Evolutionary conservation across 2,888 invertebrate genomes (phyloP), one percentile per base, ranked within the genome.

Genomic region (Brenthis hecate): DNA sequence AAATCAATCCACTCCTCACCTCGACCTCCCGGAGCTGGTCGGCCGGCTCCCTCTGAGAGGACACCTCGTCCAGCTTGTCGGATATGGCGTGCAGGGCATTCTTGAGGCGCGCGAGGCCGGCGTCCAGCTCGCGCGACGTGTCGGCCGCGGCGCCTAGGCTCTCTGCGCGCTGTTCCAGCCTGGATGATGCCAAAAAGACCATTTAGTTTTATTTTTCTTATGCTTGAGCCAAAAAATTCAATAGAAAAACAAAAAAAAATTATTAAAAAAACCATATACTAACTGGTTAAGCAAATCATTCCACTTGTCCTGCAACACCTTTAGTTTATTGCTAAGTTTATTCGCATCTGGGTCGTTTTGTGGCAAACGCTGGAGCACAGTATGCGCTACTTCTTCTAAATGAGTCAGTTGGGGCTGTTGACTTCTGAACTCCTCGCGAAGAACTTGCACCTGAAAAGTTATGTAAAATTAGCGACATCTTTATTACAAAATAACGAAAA

Each of bases 391-490:
- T 75, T 96, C 96, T 76, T 97, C 95, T 74, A 99, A 93, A 82
- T 98, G 97, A 71, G 96, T 95, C 71, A 99, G 90, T 77, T 98
- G 97, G 0, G 98, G 98, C 82, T 98, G 97, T 85, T 99, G 98
- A 0, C 96, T 96, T 70, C 97, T 95, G 94, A 99, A 97, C 91
- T 99, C 99, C 85, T 99, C 99, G 71, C 98, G 95, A 60, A 99
- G 93, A 0, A 99, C 98, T 94, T 98, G 96, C 3, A 97, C 96
- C 89, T 94, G 85, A 43, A 8, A 43, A 8, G 2, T 11, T 43
- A 43, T 2, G 0, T 54, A 23, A 14, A 32, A 16, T 28, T 51
- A 8, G 8, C 6, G 13, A 23, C 43, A 16, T n/a, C 3, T 6
- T 19, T 2, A n/a, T 13, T 54, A 56, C 3, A 51, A 47, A 1